A percentile compares a stretch with the other conserved stretches of the same genome.
Evolutionary conservation across 2,888 invertebrate species (phyloP).

Genomic region (Mythimna albipuncta): DNA sequence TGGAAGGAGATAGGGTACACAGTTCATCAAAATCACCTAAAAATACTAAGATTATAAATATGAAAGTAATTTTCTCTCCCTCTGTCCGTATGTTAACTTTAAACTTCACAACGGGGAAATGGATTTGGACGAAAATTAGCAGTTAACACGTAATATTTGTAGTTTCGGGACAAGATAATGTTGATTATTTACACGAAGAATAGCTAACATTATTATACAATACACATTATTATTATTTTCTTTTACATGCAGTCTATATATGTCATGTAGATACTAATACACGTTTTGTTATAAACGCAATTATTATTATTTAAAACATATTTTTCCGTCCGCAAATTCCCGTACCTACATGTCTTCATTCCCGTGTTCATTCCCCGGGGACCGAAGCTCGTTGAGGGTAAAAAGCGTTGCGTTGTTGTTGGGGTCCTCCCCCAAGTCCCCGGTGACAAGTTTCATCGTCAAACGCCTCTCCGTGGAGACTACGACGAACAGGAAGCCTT

Average conservation of each 20-base stretch:
- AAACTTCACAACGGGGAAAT: too few species aligned
- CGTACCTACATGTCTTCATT: background rate
- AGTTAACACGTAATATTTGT: too few species aligned
- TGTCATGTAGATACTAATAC: too few species aligned
- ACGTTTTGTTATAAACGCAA: background rate
- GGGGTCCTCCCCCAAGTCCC: conserved; percentile 13
- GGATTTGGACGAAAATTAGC: too few species aligned
- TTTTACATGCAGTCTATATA: too few species aligned
- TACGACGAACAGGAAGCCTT: conserved; percentile 22
- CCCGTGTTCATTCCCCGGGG: conserved; percentile 2
- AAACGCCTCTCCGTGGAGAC: conserved; percentile 20
- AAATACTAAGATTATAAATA: too few species aligned
- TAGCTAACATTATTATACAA: too few species aligned
- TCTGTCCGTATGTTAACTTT: too few species aligned
- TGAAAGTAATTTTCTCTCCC: too few species aligned
- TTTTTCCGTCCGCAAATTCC: conserved; percentile 13
- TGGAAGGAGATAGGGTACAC: too few species aligned
- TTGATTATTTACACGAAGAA: background rate
- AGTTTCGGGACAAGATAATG: background rate
- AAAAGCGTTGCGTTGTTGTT: conserved; percentile 45
- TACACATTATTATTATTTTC: background rate
- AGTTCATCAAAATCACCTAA: too few species aligned
- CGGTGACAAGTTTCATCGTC: conserved; percentile 38
- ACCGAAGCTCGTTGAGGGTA: conserved; percentile 33
- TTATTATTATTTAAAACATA: conserved; percentile 10